These are phyloP conservation scores for Myrmecophaga tridactyla DNA, from an alignment of 2,113 vertebrate genomes.

Conservation along the genomic window DNA sequence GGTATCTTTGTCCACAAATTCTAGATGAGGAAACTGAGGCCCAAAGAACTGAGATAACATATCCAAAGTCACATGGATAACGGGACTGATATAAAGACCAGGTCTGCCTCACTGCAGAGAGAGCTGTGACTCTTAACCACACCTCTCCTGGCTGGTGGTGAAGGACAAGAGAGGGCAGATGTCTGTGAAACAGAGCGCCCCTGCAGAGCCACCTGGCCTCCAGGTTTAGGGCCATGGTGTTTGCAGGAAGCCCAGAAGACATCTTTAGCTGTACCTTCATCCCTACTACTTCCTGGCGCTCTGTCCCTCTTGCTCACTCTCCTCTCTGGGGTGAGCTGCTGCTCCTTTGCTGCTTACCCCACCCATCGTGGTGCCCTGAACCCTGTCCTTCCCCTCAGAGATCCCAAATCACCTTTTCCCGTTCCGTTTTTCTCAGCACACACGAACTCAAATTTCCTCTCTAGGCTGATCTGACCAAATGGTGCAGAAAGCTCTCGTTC, in stretches of 20 bases:
- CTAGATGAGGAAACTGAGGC: background rate
- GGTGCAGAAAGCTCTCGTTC: background rate
- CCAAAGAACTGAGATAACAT: background rate
- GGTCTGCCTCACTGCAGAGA: background rate
- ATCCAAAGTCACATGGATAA: background rate
- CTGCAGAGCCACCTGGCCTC: background rate
- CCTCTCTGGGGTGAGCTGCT: no score
- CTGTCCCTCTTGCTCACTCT: background rate
- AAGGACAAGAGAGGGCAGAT: background rate
- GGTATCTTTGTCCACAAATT: background rate
- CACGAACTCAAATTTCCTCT: background rate
- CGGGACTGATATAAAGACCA: background rate
- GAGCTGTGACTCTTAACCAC: background rate
- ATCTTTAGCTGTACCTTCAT: background rate
- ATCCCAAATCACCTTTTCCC: background rate
- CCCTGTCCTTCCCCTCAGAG: background rate
- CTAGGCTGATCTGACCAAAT: background rate
- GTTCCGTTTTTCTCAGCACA: background rate
- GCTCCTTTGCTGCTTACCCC: background rate
- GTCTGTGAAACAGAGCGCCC: background rate
- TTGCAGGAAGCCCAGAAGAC: background rate
- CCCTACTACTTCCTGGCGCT: background rate
- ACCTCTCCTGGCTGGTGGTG: background rate
- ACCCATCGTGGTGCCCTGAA: background rate
- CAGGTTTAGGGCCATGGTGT: background rate